Conservation (phyloP, 2,888 invertebrate genomes). For the Creontiades dilutus region DNA sequence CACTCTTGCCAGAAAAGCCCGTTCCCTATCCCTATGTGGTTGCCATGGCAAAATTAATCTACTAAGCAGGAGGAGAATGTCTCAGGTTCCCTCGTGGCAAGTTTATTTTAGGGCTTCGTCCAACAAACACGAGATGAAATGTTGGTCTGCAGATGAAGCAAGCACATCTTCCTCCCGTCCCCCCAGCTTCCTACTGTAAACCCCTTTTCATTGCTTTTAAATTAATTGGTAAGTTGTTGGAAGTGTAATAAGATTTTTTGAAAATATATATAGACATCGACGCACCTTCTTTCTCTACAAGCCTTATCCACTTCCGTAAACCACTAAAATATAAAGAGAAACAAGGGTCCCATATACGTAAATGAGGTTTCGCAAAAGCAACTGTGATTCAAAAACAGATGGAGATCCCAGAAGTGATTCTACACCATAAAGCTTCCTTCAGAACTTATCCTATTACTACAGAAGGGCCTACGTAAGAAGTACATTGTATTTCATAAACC, state of each 20-base stretch:
- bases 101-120: conserved; percentile 40
- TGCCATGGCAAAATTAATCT: conserved; percentile 65
- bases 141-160: conserved; percentile 17
- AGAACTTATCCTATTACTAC: no score
- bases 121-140: conserved; percentile 35
- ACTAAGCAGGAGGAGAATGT: conserved; percentile 62
- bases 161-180: background rate
- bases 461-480: no score
- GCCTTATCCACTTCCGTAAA: no score
- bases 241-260: background rate
- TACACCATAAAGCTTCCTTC: no score
- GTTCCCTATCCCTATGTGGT: conserved; percentile 43
- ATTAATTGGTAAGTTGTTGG: background rate
- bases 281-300: no score
- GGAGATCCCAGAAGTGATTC: no score
- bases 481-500: no score
- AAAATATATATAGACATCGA: no score
- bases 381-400: no score
- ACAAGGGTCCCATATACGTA: no score
- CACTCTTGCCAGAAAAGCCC: conserved; percentile 50
- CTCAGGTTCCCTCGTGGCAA: conserved; percentile 58
- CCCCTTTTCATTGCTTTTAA: background rate
- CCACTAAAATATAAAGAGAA: no score
- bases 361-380: no score
- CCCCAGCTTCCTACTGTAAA: background rate